A percentile compares a stretch with the other conserved stretches of the same genome.
These are phyloP conservation scores for Scomber japonicus DNA, from an alignment of 2,113 vertebrate genomes.

Conservation along the genomic window DNA sequence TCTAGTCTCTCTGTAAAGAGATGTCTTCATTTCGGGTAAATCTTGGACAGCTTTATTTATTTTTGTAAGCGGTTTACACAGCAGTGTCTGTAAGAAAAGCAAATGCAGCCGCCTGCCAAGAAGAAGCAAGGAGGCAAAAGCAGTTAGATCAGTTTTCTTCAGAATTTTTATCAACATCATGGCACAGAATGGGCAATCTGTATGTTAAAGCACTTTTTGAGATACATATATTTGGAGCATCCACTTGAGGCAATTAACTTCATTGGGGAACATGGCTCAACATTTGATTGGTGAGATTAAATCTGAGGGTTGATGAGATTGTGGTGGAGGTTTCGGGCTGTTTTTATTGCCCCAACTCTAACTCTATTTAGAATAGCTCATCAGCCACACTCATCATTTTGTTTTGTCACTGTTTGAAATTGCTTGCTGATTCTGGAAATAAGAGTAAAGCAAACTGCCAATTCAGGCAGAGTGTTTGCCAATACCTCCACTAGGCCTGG, in stretches of 20 bases:
- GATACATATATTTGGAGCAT: not conserved
- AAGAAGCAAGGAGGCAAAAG: not conserved
- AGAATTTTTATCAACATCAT: not conserved
- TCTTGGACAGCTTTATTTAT: constrained; percentile 20
- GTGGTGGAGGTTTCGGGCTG: not conserved
- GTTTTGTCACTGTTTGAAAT: constrained; percentile 59
- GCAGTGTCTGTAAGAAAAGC: not conserved
- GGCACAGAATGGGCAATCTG: not conserved
- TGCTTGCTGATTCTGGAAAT: constrained; percentile 60
- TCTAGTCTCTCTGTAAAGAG: not conserved
- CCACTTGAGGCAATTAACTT: not conserved
- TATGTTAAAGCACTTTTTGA: not conserved
- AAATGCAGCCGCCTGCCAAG: constrained; percentile 39
- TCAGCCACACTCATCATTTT: constrained; percentile 35
- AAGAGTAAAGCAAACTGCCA: constrained; percentile 56
- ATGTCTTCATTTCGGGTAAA: not conserved
- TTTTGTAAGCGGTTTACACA: constrained; percentile 35
- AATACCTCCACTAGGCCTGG: constrained; percentile 34
- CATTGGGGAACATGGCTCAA: not conserved
- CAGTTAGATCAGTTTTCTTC: not conserved
- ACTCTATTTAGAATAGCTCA: constrained; percentile 22
- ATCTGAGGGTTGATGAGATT: not conserved
- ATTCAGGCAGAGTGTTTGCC: constrained; percentile 57
- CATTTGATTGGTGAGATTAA: constrained; percentile 5
- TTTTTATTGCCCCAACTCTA: constrained; percentile 10